Evolutionary conservation across 2,113 vertebrate species (phyloP).

Genomic region (Pollimyrus isidori): DNA sequence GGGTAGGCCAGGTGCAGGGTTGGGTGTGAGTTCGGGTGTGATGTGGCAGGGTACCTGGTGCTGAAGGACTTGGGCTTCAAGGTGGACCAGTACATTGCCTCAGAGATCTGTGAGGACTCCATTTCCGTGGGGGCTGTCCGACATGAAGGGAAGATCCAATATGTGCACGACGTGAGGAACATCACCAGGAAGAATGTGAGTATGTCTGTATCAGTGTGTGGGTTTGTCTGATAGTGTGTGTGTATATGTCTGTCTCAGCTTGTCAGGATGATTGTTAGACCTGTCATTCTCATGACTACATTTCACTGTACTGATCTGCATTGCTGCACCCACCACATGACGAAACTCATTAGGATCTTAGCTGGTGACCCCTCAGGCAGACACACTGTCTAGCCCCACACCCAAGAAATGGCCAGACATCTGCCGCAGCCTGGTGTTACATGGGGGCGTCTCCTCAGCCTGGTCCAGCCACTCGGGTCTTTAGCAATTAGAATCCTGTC

Average conservation of each 20-base stretch:
- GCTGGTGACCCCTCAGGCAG: no score
- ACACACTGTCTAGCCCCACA: no score
- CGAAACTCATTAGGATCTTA: no score
- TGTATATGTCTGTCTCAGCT: neutral
- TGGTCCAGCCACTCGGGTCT: no score
- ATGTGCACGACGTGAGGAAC: conserved; percentile 66
- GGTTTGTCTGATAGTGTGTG: neutral
- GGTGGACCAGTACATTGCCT: conserved; percentile 81
- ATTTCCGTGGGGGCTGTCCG: conserved; percentile 60
- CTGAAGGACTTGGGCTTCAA: conserved; percentile 85
- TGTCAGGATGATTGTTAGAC: neutral
- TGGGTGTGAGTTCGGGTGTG: neutral
- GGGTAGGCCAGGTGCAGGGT: neutral
- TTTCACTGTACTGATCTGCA: no score
- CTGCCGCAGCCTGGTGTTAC: no score
- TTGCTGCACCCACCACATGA: no score
- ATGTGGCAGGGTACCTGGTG: conserved; percentile 72
- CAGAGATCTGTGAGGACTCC: conserved; percentile 80
- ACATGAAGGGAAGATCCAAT: conserved; percentile 75
- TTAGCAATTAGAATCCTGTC: no score
- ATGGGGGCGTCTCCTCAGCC: no score
- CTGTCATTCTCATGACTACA: no score
- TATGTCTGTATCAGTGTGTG: neutral
- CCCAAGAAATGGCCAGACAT: no score
- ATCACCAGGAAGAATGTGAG: conserved; percentile 71